phyloP scores from a whole-genome alignment of 2,888 invertebrate species.

The Tillus elongatus region DNA sequence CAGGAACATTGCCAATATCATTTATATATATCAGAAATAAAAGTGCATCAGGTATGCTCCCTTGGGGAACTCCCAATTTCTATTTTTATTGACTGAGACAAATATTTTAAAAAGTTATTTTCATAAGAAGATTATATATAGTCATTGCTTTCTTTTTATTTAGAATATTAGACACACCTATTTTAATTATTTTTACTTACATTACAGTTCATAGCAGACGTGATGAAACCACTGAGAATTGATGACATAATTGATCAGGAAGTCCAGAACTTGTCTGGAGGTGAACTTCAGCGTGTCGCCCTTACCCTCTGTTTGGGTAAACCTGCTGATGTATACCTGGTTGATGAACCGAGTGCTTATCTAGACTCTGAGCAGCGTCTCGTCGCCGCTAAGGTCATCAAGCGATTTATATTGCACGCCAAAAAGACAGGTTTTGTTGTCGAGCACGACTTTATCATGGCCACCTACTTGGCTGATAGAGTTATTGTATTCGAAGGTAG shows the following conservation, averaged over 20 bases:
- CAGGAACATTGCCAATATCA: no score
- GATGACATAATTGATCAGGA: constrained; percentile 97
- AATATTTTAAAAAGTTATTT: no score
- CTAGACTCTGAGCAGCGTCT: constrained; percentile 99
- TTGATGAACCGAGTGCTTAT: constrained; percentile 98
- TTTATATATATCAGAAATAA: no score
- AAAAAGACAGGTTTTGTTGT: constrained; percentile 99
- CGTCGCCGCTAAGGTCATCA: constrained; percentile 98
- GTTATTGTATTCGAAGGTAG: constrained; percentile 97
- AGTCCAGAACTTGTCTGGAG: constrained; percentile 96
- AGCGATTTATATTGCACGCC: constrained; percentile 93
- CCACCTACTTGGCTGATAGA: constrained; percentile 95
- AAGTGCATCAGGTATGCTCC: no score
- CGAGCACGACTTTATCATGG: constrained; percentile 99
- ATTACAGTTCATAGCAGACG: constrained; percentile 87
- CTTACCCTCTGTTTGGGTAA: constrained; percentile 93
- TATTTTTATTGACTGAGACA: no score
- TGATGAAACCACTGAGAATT: constrained; percentile 96
- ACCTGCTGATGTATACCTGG: constrained; percentile 96
- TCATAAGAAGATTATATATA: no score
- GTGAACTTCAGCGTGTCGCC: constrained; percentile 97
- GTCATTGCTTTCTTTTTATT: neutral
- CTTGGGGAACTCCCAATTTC: no score
- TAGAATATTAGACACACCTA: no score
- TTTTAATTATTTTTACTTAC: neutral